Evolutionary conservation across 2,113 vertebrate genomes (phyloP).

Genomic region (Ceyx cyanopectus): DNA sequence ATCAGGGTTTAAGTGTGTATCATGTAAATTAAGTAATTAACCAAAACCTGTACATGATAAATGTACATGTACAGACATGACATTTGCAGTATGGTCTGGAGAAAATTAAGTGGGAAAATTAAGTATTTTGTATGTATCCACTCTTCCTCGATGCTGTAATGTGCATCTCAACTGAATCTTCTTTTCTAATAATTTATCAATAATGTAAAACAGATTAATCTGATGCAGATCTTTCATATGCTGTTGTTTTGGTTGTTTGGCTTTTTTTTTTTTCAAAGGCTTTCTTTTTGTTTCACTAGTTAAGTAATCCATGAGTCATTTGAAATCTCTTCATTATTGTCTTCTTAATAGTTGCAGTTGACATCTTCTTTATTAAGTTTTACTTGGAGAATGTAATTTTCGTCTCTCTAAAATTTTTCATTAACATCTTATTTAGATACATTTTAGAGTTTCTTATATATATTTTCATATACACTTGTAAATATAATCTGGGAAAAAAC

Average conservation of each 20-base stretch:
- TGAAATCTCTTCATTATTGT: too few relatives aligned
- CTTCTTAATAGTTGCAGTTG: too few relatives aligned
- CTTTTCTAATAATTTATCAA: neutral
- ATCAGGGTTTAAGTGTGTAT: neutral
- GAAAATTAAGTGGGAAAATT: neutral
- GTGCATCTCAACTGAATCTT: neutral
- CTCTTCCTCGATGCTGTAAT: neutral
- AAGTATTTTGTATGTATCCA: neutral
- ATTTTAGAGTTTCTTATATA: neutral
- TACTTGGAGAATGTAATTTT: neutral
- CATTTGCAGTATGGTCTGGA: neutral
- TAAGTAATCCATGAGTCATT: neutral
- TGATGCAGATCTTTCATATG: neutral
- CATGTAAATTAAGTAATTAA: neutral
- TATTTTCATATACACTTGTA: neutral
- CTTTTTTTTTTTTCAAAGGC: neutral
- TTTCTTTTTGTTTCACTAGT: neutral
- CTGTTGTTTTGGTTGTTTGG: neutral
- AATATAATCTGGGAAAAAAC: neutral
- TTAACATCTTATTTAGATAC: neutral
- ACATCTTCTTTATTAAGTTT: neutral
- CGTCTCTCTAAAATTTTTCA: neutral
- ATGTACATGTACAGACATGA: neutral
- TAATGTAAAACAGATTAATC: neutral
- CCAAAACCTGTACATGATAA: neutral